Evolutionary conservation across 2,113 vertebrate species (phyloP).

Genomic region (Myrmecophaga tridactyla): DNA sequence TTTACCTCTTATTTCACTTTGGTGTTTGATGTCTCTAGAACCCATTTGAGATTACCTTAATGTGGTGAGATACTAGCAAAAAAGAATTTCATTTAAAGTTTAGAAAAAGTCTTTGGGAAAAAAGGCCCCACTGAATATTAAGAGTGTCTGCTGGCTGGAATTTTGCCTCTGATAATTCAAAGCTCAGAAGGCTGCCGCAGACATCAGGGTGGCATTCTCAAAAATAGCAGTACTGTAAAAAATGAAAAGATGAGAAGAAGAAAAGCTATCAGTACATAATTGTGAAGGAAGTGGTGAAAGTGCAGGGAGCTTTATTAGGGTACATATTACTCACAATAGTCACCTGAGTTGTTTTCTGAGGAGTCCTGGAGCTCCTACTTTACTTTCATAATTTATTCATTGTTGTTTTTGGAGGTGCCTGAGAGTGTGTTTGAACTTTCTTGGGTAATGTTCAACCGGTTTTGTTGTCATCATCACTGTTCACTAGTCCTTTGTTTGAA

Average conservation of each 20-base stretch:
- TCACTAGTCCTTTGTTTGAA: background rate
- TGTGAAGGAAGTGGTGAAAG: background rate
- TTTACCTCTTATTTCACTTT: background rate
- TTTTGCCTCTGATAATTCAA: too few relatives aligned
- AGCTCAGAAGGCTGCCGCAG: background rate
- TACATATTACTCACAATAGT: background rate
- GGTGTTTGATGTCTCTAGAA: background rate
- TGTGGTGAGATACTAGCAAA: background rate
- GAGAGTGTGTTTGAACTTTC: background rate
- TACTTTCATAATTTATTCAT: background rate
- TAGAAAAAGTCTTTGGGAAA: background rate
- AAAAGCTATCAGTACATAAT: background rate
- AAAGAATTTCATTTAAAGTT: background rate
- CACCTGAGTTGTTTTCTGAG: background rate
- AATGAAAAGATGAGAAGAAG: background rate
- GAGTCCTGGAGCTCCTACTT: background rate
- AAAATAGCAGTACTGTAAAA: background rate
- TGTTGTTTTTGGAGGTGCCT: slow-evolving; percentile 5
- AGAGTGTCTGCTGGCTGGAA: background rate
- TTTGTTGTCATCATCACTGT: background rate
- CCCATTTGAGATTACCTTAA: background rate
- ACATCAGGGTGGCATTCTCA: background rate
- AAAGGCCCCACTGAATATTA: background rate
- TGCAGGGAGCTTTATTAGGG: background rate
- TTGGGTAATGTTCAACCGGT: background rate